A percentile compares a stretch with the other conserved stretches of the same genome.
Evolutionary conservation across 2,113 vertebrate species (phyloP).

Genomic region (Oncorhynchus kisutch): DNA sequence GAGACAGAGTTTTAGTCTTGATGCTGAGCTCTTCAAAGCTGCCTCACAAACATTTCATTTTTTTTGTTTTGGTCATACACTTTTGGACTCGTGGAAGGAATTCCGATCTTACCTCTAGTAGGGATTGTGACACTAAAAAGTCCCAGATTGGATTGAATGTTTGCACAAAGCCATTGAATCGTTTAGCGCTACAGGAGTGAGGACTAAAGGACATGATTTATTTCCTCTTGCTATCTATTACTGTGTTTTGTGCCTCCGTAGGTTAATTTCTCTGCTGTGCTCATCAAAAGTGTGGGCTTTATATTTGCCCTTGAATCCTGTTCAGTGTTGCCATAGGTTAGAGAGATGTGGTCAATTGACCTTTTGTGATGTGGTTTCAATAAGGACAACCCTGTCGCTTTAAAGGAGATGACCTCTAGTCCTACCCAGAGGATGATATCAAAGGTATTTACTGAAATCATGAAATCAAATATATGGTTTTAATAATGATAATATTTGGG

Average conservation of each 20-base stretch:
- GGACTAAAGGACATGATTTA: background rate
- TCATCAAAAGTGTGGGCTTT: constrained; percentile 52
- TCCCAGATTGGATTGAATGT: constrained; percentile 36
- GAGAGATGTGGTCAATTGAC: constrained; percentile 36
- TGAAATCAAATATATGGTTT: constrained; percentile 47
- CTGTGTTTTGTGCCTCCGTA: constrained; percentile 65
- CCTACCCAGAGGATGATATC: constrained; percentile 53
- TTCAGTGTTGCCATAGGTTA: constrained; percentile 27
- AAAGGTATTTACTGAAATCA: constrained; percentile 43
- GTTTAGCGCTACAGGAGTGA: background rate
- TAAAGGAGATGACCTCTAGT: constrained; percentile 40
- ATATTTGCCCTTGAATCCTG: constrained; percentile 37
- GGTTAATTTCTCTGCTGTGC: constrained; percentile 42
- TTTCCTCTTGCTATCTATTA: constrained; percentile 39
- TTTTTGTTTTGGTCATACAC: background rate
- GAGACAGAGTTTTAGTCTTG: background rate
- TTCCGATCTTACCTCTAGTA: constrained; percentile 44
- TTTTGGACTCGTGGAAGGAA: constrained; percentile 2
- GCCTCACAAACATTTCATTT: constrained; percentile 35
- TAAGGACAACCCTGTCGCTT: constrained; percentile 44
- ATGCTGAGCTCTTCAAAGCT: constrained; percentile 21
- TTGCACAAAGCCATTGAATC: constrained; percentile 28
- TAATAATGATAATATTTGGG: constrained; percentile 49
- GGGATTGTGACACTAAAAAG: constrained; percentile 13
- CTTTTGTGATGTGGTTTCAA: constrained; percentile 24